A percentile compares a stretch with the other conserved stretches of the same genome.
These are phyloP conservation scores for Uromys caudimaculatus DNA, from an alignment of 2,797 vertebrate genomes.

Conservation along the genomic window DNA sequence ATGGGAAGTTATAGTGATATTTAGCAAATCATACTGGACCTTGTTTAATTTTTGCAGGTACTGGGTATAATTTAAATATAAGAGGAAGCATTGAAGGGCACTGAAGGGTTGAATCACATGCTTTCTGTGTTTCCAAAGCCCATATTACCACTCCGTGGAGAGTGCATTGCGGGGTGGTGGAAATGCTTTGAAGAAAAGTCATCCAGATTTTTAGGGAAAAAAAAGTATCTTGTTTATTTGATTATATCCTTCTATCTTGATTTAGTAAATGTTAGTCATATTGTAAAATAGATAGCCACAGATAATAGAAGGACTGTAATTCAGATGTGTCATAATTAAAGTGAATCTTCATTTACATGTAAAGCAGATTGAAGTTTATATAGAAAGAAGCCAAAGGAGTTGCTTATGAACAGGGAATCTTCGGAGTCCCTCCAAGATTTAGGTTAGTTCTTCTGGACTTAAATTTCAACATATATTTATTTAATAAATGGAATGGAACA, in stretches of 20 bases:
- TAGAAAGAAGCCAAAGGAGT: background rate
- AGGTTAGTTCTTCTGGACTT: background rate
- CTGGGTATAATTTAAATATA: background rate
- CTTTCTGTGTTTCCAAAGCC: background rate
- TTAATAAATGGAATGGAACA: constrained; percentile 43
- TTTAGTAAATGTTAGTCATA: constrained; percentile 31
- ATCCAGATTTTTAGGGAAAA: background rate
- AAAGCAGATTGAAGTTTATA: constrained; percentile 36
- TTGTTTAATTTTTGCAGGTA: background rate
- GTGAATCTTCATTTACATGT: constrained; percentile 35
- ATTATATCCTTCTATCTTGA: background rate
- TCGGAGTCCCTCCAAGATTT: background rate
- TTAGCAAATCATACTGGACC: background rate
- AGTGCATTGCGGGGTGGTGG: background rate
- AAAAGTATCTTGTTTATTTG: background rate
- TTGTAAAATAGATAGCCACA: background rate
- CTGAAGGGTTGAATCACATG: background rate
- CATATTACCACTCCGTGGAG: background rate
- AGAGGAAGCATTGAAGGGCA: background rate
- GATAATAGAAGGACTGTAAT: background rate
- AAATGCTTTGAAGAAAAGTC: background rate
- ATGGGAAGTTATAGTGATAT: background rate
- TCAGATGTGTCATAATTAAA: constrained; percentile 28
- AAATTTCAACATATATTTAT: constrained; percentile 29
- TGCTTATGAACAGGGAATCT: constrained; percentile 17